Conservation (phyloP, 2,113 vertebrate species). For the Mormoops blainvillei region DNA sequence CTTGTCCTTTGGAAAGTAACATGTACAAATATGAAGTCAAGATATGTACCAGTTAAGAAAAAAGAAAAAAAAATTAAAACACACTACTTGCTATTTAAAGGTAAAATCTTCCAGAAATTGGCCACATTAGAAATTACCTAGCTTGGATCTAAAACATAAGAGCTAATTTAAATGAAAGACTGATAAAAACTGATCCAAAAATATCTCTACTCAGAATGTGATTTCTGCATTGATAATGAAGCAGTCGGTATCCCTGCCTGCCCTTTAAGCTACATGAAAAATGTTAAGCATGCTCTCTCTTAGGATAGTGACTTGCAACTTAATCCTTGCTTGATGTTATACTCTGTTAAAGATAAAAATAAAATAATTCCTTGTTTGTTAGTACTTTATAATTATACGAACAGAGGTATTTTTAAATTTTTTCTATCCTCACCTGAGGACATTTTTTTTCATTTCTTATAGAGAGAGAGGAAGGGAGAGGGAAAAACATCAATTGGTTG, state of each 20-base stretch:
- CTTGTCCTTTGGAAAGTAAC: neutral
- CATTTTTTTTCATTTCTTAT: too few relatives aligned
- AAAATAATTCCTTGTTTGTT: neutral
- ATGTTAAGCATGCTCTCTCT: neutral
- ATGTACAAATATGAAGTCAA: neutral
- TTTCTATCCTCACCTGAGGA: too few relatives aligned
- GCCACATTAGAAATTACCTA: neutral
- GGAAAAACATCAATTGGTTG: too few relatives aligned
- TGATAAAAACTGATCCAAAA: neutral
- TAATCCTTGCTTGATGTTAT: neutral
- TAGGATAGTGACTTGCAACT: neutral
- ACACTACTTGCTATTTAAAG: neutral
- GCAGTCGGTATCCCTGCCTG: neutral
- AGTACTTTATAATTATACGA: neutral
- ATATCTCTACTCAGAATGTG: neutral
- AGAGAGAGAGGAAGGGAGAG: too few relatives aligned
- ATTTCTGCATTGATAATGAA: slow-evolving; percentile 3
- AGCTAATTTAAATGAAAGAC: slow-evolving; percentile 13
- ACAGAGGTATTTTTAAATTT: neutral
- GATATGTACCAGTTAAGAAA: neutral
- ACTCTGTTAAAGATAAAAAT: neutral
- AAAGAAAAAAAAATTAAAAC: neutral
- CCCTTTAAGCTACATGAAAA: neutral
- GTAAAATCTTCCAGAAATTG: neutral
- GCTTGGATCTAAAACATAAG: neutral